These are phyloP conservation scores for Phylloscopus collybita DNA, from an alignment of 2,797 vertebrate species.

Conservation along the genomic window DNA sequence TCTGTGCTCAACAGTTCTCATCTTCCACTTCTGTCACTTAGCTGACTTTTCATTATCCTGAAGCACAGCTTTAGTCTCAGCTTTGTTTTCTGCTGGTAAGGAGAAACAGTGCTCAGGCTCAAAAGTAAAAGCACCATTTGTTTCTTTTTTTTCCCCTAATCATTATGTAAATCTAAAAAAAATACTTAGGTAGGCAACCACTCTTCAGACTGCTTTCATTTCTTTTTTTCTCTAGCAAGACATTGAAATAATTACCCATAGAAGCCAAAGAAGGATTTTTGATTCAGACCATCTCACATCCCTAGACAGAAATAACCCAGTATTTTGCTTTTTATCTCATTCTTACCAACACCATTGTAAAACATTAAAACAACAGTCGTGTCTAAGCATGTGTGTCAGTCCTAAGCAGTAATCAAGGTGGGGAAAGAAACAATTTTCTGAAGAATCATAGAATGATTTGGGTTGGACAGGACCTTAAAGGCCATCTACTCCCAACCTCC, in stretches of 20 bases:
- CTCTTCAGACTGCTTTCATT: not conserved
- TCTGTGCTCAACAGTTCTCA: not conserved
- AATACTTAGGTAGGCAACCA: not conserved
- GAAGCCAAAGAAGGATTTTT: constrained; percentile 30
- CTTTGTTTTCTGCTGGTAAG: not conserved
- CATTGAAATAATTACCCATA: constrained; percentile 9
- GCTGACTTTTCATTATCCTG: not conserved
- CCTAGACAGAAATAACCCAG: not conserved
- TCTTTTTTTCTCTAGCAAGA: not conserved
- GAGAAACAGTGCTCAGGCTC: not conserved
- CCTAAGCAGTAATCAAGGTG: not conserved
- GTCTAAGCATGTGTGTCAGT: not conserved
- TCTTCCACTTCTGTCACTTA: not conserved
- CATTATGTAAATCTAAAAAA: not conserved
- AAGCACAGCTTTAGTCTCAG: not conserved
- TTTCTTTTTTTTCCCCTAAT: not conserved
- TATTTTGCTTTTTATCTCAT: not conserved
- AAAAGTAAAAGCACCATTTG: not conserved
- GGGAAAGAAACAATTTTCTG: not conserved
- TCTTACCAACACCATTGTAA: not conserved
- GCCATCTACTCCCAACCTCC: not conserved
- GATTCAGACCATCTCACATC: not conserved
- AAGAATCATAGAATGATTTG: not conserved
- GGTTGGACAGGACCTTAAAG: not conserved
- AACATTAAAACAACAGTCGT: not conserved